phyloP scores from a whole-genome alignment of 2,113 vertebrate genomes.

The Dendropsophus ebraccatus region DNA sequence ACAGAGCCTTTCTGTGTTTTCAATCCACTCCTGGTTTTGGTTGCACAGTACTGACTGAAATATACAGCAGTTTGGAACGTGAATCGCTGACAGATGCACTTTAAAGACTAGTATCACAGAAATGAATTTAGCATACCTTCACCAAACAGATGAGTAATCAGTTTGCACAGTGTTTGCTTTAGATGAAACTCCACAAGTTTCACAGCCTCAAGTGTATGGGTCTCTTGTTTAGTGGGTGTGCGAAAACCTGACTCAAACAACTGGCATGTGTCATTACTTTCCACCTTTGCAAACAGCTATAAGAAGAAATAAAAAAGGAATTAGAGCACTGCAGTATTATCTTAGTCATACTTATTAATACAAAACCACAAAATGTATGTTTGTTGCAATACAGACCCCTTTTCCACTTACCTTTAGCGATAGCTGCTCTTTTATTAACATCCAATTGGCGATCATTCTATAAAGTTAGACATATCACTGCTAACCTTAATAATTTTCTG shows the following conservation, averaged over 20 bases:
- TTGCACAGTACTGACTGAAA: too few relatives aligned
- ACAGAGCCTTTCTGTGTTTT: too few relatives aligned
- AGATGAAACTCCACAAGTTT: conserved; percentile 89
- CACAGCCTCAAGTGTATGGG: conserved; percentile 88
- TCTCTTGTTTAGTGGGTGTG: conserved; percentile 84
- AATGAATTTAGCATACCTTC: conserved; percentile 74
- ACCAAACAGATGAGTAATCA: conserved; percentile 86
- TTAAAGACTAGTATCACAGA: background rate
- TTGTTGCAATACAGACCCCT: background rate
- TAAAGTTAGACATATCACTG: too few relatives aligned
- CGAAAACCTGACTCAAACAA: conserved; percentile 85
- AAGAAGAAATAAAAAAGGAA: conserved; percentile 29
- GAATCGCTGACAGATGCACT: too few relatives aligned
- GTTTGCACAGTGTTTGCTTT: conserved; percentile 81
- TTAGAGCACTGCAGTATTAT: background rate
- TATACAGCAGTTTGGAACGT: too few relatives aligned
- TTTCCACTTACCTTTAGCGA: too few relatives aligned
- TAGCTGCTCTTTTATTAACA: too few relatives aligned
- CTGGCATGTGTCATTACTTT: conserved; percentile 76
- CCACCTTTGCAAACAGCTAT: conserved; percentile 83
- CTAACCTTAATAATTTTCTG: too few relatives aligned
- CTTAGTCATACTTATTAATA: background rate
- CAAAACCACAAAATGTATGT: background rate
- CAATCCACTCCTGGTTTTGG: too few relatives aligned
- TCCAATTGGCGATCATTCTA: too few relatives aligned